phyloP scores from a whole-genome alignment of 2,888 invertebrate genomes.

The Yponomeuta malinellus region DNA sequence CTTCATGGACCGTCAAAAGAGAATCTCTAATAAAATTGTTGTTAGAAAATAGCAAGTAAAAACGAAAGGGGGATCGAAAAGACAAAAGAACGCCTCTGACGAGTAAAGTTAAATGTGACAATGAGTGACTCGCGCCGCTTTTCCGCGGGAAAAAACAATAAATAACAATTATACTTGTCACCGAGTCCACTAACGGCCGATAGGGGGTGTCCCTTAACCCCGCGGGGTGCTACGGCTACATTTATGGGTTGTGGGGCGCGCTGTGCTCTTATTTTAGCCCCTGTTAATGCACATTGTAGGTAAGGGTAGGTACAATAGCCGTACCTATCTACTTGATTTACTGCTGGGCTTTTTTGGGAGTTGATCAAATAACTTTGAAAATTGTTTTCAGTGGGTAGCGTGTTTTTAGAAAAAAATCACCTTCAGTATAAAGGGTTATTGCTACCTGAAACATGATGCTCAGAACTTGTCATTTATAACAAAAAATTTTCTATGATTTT shows the following conservation, averaged over 20 bases:
- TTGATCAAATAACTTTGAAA: not conserved
- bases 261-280: constrained; percentile 33
- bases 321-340: not conserved
- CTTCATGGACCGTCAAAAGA: not conserved
- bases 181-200: constrained; percentile 21
- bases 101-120: constrained; percentile 7
- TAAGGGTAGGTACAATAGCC: not conserved
- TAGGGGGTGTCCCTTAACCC: constrained; percentile 20
- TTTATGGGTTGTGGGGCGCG: constrained; percentile 39
- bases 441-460: too few species aligned
- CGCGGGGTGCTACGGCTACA: constrained; percentile 28
- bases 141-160: constrained; percentile 23
- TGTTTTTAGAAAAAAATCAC: too few species aligned
- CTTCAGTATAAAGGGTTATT: too few species aligned
- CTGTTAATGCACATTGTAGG: constrained; percentile 53
- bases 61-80: not conserved
- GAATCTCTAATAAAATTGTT: not conserved
- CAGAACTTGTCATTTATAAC: too few species aligned
- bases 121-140: constrained; percentile 15
- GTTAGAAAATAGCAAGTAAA: not conserved
- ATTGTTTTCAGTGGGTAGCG: not conserved
- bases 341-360: not conserved
- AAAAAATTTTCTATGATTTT: too few species aligned
- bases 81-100: constrained; percentile 4
- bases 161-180: constrained; percentile 29